Conservation (phyloP, 1,140 invertebrate genomes). For the Paramacrobiotus metropolitanus region DNA sequence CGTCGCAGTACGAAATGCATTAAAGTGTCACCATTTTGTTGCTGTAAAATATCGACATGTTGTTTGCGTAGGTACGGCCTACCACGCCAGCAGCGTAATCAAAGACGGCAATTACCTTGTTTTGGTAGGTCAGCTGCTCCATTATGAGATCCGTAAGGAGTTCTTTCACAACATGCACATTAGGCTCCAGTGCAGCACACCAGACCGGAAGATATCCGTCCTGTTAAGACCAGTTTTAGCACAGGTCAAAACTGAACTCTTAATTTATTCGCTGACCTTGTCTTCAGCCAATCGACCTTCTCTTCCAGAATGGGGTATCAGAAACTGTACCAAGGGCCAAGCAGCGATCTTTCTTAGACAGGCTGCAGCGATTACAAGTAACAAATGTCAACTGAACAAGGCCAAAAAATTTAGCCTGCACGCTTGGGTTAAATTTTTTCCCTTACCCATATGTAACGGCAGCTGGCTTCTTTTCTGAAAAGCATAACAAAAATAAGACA, state of each 20-base stretch:
- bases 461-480: slow-evolving; percentile 41
- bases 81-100: too few relatives aligned
- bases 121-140: slow-evolving; percentile 32
- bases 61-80: too few relatives aligned
- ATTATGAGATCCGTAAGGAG: slow-evolving; percentile 34
- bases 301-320: background rate
- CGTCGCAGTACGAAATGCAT: slow-evolving; percentile 67
- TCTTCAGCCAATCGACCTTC: slow-evolving; percentile 35
- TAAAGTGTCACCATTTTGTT: slow-evolving; percentile 42
- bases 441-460: slow-evolving; percentile 53
- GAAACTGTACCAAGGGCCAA: background rate
- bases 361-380: slow-evolving; percentile 55
- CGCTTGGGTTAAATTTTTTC: too few relatives aligned
- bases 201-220: slow-evolving; percentile 75
- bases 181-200: slow-evolving; percentile 70
- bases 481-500: background rate
- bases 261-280: too few relatives aligned
- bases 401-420: too few relatives aligned
- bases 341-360: background rate
- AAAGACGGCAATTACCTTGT: background rate
- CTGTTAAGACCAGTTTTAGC: slow-evolving; percentile 28
- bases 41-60: slow-evolving; percentile 2
- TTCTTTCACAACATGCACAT: slow-evolving; percentile 72
- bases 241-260: background rate
- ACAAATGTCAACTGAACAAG: too few relatives aligned